Conservation (phyloP, 2,797 vertebrate species). For the Esox lucius region DNA sequence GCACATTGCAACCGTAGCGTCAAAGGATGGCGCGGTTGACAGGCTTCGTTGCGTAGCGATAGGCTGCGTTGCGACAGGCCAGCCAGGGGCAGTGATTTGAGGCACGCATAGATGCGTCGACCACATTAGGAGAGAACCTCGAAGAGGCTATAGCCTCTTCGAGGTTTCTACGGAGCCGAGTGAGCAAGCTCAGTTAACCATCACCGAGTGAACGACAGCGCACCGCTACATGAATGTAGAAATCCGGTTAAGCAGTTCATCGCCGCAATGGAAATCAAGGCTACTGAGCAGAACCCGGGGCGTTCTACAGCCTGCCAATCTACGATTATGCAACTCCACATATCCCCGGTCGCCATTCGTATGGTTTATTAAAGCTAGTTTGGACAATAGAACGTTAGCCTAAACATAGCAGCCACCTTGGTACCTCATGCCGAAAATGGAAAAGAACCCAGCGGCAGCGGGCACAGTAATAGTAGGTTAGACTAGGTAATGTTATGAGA, state of each 20-base stretch:
- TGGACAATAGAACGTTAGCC: not conserved
- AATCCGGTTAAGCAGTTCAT: not conserved
- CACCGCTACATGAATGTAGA: slow-evolving; percentile 5
- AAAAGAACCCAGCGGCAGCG: not conserved
- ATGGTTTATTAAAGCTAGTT: not conserved
- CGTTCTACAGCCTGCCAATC: not conserved
- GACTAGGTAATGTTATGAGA: not conserved
- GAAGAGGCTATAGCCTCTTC: not conserved
- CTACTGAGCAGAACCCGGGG: not conserved
- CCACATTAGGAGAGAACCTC: slow-evolving; percentile 12
- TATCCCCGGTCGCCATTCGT: not conserved
- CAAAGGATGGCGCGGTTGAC: not conserved
- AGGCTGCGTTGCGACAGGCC: not conserved
- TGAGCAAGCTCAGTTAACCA: not conserved
- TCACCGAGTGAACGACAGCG: not conserved
- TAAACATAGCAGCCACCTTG: not conserved
- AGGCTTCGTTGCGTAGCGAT: not conserved
- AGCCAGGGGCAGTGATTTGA: not conserved
- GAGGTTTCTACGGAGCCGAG: not conserved
- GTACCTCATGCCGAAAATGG: not conserved
- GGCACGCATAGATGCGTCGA: not conserved
- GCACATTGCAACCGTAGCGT: not conserved
- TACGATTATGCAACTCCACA: not conserved
- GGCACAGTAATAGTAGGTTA: not conserved
- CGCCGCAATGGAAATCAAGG: not conserved